Conservation (phyloP, 2,888 invertebrate species). For the Aporophyla nigra region DNA sequence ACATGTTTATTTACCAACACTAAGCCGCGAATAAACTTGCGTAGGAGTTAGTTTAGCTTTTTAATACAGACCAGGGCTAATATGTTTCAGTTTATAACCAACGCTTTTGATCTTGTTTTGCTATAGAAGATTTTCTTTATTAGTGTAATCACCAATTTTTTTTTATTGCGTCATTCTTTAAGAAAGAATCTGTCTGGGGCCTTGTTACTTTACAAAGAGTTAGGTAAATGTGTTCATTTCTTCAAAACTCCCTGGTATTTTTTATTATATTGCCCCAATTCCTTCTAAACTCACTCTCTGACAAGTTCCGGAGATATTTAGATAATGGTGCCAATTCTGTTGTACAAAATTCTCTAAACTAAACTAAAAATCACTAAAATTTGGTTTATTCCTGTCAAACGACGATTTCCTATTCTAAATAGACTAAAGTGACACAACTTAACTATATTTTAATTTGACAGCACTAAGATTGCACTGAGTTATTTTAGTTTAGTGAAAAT, state of each 20-base stretch:
- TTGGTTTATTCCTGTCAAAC: no score
- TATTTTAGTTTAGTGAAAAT: no score
- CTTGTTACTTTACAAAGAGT: not conserved
- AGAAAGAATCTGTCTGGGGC: not conserved
- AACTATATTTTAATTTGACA: no score
- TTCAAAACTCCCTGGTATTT: not conserved
- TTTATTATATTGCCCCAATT: not conserved
- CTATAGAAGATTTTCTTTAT: not conserved
- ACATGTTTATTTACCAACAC: slow-evolving; percentile 46
- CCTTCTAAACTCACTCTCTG: slow-evolving; percentile 2
- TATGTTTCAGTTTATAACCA: slow-evolving; percentile 37
- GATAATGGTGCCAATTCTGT: no score
- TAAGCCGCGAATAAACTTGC: slow-evolving; percentile 48
- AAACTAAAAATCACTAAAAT: no score
- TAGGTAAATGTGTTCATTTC: not conserved
- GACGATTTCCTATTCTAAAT: no score
- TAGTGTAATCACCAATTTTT: not conserved
- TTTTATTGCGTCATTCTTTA: not conserved
- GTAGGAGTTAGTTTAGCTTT: slow-evolving; percentile 31
- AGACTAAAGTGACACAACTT: no score
- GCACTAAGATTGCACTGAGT: no score
- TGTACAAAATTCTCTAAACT: no score
- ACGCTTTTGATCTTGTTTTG: slow-evolving; percentile 1
- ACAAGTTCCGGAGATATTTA: slow-evolving; percentile 9
- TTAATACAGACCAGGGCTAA: slow-evolving; percentile 45